These are phyloP conservation scores for Drosophila mercatorum DNA, from an alignment of 2,888 invertebrate species.

Conservation along the genomic window DNA sequence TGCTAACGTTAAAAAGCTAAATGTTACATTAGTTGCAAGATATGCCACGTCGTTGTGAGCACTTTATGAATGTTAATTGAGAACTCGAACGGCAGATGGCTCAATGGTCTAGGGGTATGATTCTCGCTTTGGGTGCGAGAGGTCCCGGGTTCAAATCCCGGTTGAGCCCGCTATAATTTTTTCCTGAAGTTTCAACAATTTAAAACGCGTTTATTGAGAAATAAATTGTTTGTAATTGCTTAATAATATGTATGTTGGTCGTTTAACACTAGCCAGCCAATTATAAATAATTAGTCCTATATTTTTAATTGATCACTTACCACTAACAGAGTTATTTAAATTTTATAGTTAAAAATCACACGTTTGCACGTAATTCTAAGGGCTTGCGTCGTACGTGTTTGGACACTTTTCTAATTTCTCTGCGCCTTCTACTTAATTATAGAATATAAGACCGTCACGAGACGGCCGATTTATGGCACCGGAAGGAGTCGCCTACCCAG, in stretches of 20 bases:
- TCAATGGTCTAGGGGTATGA: conserved; percentile 85
- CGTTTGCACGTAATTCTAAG: conserved; percentile 41
- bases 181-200: background rate
- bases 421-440: conserved; percentile 64
- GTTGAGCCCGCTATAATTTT: conserved; percentile 77
- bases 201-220: background rate
- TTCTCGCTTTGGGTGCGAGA: conserved; percentile 85
- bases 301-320: conserved; percentile 8
- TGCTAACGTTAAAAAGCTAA: conserved; percentile 8
- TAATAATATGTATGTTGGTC: background rate
- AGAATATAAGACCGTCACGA: conserved; percentile 48
- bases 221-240: background rate
- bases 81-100: conserved; percentile 43
- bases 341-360: conserved; percentile 19
- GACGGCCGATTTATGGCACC: conserved; percentile 67
- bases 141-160: conserved; percentile 85
- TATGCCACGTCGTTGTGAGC: background rate
- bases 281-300: conserved; percentile 4
- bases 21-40: background rate
- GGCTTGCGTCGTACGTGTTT: conserved; percentile 30
- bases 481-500: conserved; percentile 61
- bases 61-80: background rate
- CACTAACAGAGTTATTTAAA: conserved; percentile 13
- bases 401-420: conserved; percentile 44
- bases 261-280: background rate